These are phyloP conservation scores for Oasisia sp. DNA, from an alignment of 2,888 invertebrate species.

Conservation along the genomic window DNA sequence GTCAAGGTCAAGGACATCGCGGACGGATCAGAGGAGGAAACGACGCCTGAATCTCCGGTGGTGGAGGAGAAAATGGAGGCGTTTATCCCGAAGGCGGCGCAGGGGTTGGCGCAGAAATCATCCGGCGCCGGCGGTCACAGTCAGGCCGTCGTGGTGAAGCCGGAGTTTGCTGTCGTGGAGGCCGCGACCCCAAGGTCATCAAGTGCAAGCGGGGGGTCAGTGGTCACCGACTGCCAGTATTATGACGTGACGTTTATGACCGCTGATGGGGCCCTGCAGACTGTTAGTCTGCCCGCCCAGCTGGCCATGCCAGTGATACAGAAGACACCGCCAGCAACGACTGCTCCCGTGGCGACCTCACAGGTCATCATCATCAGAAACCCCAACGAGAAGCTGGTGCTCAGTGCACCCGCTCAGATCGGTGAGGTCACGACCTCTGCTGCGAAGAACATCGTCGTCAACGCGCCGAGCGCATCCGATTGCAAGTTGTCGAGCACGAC, in stretches of 20 bases:
- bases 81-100: neutral
- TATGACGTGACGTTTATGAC: constrained; percentile 17
- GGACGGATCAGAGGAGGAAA: neutral
- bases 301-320: neutral
- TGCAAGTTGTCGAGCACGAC: neutral
- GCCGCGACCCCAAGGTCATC: neutral
- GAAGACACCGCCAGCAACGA: neutral
- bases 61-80: neutral
- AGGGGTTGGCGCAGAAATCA: neutral
- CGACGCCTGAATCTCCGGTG: neutral
- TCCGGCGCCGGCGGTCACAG: neutral
- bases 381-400: neutral
- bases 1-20: neutral
- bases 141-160: neutral
- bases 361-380: neutral
- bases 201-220: neutral
- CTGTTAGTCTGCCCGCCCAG: neutral
- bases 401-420: neutral
- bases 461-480: neutral
- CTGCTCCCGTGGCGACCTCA: neutral
- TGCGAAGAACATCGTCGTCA: neutral
- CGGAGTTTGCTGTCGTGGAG: neutral
- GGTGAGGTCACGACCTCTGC: neutral
- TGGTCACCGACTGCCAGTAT: constrained; percentile 13
- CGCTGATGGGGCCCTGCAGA: neutral